Evolutionary conservation across 2,113 vertebrate genomes (phyloP).

Genomic region (Rhynchomys soricoides): DNA sequence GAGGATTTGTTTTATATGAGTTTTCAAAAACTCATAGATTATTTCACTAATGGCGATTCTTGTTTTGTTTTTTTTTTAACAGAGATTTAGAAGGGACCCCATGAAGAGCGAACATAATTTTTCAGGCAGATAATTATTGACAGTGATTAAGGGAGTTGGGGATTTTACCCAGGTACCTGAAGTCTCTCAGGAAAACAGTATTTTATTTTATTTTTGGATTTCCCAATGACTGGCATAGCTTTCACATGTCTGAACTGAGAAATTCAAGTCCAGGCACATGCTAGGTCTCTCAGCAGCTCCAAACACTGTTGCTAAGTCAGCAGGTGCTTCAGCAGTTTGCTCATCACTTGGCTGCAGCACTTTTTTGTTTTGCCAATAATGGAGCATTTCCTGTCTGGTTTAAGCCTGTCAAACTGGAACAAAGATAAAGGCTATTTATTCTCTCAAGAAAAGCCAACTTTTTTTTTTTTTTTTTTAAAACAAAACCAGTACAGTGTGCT

Average conservation of each 20-base stretch:
- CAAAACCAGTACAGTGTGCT: slow-evolving; percentile 14
- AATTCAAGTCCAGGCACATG: slow-evolving; percentile 78
- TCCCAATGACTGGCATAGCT: slow-evolving; percentile 58
- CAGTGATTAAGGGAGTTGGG: slow-evolving; percentile 63
- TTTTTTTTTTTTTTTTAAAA: slow-evolving; percentile 64
- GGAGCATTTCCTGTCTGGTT: slow-evolving; percentile 76
- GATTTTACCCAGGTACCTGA: slow-evolving; percentile 47
- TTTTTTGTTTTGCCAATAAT: slow-evolving; percentile 78
- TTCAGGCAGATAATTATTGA: slow-evolving; percentile 52
- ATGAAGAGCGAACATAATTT: slow-evolving; percentile 53
- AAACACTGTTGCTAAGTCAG: slow-evolving; percentile 82
- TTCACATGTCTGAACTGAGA: slow-evolving; percentile 78
- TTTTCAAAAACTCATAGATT: neutral
- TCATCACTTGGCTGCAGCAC: slow-evolving; percentile 73
- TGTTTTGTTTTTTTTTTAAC: no score
- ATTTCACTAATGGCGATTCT: neutral
- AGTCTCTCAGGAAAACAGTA: slow-evolving; percentile 64
- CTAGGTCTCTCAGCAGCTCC: slow-evolving; percentile 83
- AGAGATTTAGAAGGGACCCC: slow-evolving; percentile 24
- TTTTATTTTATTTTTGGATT: slow-evolving; percentile 41
- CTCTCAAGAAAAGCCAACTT: slow-evolving; percentile 47
- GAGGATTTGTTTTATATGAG: neutral
- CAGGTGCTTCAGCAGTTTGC: slow-evolving; percentile 78
- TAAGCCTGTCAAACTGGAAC: slow-evolving; percentile 57
- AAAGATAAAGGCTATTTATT: slow-evolving; percentile 64